Evolutionary conservation across 2,888 invertebrate genomes (phyloP), one percentile per base, ranked within the genome.

Genomic region (Gymnosoma rotundatum): DNA sequence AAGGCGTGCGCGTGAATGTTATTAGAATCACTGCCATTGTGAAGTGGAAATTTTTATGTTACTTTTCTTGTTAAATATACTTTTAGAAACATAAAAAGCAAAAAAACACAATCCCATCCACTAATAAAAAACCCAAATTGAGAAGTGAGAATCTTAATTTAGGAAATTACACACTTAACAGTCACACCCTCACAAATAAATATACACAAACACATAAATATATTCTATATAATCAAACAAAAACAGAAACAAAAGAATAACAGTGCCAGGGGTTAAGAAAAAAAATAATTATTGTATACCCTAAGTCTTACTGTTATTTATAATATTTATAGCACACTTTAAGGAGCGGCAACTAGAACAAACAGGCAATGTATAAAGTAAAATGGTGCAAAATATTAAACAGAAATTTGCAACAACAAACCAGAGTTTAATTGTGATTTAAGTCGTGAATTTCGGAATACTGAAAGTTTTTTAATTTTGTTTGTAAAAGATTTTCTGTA

Each of bases 41-140:
- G 89, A 89, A 89, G 90, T 89, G 90, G 88, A 90, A 90, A 89
- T 89, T 90, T 89, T 88, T 87, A 87, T 88, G 86, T 89, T 88
- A 87, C 86, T 87, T 78, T 54, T 10, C 10, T 18, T n/a, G n/a
- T 18, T 10, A 66, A 45, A 60, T 48, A 25, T 48, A 56, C 61
- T 63, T 8, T 16, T 20, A 61, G 69, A 48, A 60, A 63, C 45
- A 48, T 14, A 48, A 48, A 48, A 48, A 1, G 16, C n/a, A 12
- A 14, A 48, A 48, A 14, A 16, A 58, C 5, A 50, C 54, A 42
- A 42, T 48, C 25, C 58, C 10, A 9, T 7, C 18, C 58, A 38
- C 12, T 42, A 20, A 50, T 7, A 5, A 25, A 20, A 20, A 69
- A 56, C 20, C 48, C 21, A n/a, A 58, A 66, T 12, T 45, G 18